Evolutionary conservation across 2,797 vertebrate species (phyloP).

Genomic region (Jordanella pulchra): DNA sequence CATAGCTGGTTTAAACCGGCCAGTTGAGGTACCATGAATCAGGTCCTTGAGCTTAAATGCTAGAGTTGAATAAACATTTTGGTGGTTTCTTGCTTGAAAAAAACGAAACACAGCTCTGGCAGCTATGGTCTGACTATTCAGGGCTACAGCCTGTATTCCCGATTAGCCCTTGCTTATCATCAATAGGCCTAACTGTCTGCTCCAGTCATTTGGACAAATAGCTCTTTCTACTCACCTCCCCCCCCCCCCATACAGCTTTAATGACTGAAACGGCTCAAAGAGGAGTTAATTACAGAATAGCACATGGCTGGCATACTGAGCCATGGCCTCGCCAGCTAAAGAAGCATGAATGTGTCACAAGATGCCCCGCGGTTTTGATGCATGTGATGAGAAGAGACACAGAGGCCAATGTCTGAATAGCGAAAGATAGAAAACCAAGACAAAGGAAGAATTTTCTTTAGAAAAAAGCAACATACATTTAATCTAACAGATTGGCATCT

Average conservation of each 20-base stretch:
- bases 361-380: conserved; percentile 38
- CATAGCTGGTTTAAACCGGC: neutral
- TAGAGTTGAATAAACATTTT: conserved; percentile 8
- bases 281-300: conserved; percentile 70
- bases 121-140: conserved; percentile 39
- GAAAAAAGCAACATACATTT: neutral
- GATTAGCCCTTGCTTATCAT: conserved; percentile 68
- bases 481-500: neutral
- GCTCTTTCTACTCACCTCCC: conserved; percentile 60
- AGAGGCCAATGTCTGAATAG: conserved; percentile 9
- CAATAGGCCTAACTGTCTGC: conserved; percentile 73
- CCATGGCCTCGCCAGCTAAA: conserved; percentile 29
- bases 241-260: conserved; percentile 46
- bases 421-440: neutral
- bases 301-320: conserved; percentile 65
- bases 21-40: conserved; percentile 4
- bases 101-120: neutral
- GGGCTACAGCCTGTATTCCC: conserved; percentile 46
- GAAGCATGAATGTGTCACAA: conserved; percentile 66
- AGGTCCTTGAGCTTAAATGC: neutral
- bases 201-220: conserved; percentile 60
- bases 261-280: conserved; percentile 53
- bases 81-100: conserved; percentile 10
- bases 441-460: neutral
- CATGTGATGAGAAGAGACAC: conserved; percentile 53